Conservation (phyloP, 1,140 invertebrate species). For the Frieseomelitta varia region DNA sequence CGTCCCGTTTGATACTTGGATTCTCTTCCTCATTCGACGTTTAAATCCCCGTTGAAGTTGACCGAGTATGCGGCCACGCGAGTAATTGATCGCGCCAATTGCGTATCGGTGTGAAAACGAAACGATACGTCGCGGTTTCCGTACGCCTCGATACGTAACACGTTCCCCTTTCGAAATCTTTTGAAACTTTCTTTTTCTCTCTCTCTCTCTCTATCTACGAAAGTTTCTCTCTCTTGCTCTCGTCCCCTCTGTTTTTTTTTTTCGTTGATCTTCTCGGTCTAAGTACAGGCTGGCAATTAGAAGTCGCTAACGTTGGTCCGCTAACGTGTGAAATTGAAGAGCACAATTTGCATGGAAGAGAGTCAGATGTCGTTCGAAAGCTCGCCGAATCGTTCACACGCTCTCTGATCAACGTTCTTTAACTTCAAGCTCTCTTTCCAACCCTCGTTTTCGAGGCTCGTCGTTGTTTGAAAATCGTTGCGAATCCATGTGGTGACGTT, state of each 20-base stretch:
- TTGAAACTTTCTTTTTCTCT: background rate
- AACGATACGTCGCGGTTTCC: constrained; percentile 1
- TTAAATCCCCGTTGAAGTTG: background rate
- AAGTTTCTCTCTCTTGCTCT: no score
- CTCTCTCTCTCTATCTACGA: no score
- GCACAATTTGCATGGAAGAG: background rate
- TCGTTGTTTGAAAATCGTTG: background rate
- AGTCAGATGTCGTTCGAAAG: background rate
- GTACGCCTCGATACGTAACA: background rate
- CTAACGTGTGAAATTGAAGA: background rate
- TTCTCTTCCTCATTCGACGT: background rate
- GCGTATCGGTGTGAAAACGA: constrained; percentile 26
- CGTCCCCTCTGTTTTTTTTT: background rate
- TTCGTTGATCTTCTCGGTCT: background rate
- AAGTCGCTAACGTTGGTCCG: background rate
- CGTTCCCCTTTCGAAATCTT: background rate
- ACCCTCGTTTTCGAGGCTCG: background rate
- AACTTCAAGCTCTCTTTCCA: no score
- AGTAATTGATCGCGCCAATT: constrained; percentile 7
- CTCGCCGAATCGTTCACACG: background rate
- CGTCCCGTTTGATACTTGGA: no score
- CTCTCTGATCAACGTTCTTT: background rate
- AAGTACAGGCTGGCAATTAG: background rate
- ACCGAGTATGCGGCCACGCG: constrained; percentile 4
- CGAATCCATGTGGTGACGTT: background rate